Conservation (phyloP, 1,140 invertebrate genomes). For the Dreissena polymorpha region DNA sequence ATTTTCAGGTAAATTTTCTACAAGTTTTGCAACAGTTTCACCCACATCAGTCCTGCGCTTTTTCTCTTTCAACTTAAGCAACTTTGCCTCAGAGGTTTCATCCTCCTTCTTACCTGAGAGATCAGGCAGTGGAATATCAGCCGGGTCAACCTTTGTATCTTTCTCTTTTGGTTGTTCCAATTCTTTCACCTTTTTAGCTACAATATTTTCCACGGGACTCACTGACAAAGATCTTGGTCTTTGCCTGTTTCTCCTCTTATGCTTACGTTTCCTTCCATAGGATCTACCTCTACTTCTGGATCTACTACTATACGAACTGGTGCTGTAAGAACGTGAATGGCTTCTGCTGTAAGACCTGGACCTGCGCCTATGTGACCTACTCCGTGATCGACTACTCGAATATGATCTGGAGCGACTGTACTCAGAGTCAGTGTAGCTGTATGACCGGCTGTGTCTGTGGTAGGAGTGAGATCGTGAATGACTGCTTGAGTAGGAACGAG, state of each 20-base stretch:
- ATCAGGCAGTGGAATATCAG: slow-evolving; percentile 64
- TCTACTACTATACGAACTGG: slow-evolving; percentile 61
- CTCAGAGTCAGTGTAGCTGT: slow-evolving; percentile 65
- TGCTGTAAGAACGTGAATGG: slow-evolving; percentile 63
- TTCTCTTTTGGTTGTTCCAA: slow-evolving; percentile 24
- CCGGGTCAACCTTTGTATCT: slow-evolving; percentile 52
- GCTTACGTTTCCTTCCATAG: slow-evolving; percentile 54
- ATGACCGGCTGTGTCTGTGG: slow-evolving; percentile 57
- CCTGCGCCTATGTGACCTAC: slow-evolving; percentile 47
- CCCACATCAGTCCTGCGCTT: slow-evolving; percentile 54
- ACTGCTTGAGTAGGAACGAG: slow-evolving; percentile 60
- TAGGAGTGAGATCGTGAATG: slow-evolving; percentile 62
- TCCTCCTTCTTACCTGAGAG: slow-evolving; percentile 55
- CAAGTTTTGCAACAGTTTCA: slow-evolving; percentile 45
- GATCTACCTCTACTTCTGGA: slow-evolving; percentile 66
- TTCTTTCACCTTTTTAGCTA: slow-evolving; percentile 37
- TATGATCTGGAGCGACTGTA: slow-evolving; percentile 69
- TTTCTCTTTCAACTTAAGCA: slow-evolving; percentile 58
- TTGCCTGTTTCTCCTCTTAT: slow-evolving; percentile 38
- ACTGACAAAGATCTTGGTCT: slow-evolving; percentile 16
- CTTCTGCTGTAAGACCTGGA: slow-evolving; percentile 66
- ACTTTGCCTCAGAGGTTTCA: slow-evolving; percentile 56
- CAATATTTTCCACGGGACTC: slow-evolving; percentile 2
- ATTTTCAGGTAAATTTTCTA: slow-evolving; percentile 43
- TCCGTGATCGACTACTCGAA: slow-evolving; percentile 61